Evolutionary conservation across 2,888 invertebrate genomes (phyloP).

Genomic region (Endomychus coccineus): DNA sequence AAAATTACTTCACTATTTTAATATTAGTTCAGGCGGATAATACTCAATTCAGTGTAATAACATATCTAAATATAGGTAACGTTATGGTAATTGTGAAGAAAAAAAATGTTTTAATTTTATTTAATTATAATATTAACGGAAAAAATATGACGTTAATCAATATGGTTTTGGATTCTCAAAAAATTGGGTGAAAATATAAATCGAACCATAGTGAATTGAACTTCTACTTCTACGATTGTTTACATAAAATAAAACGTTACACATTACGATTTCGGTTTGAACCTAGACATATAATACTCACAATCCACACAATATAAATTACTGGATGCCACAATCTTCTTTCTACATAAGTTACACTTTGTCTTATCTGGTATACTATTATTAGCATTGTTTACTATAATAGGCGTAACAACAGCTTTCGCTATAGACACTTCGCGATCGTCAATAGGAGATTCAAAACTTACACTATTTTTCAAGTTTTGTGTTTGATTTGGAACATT

Average conservation of each 20-base stretch:
- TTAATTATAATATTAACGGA: no score
- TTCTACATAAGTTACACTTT: slow-evolving; percentile 80
- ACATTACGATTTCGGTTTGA: slow-evolving; percentile 51
- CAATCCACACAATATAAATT: slow-evolving; percentile 84
- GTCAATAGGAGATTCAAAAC: slow-evolving; percentile 67
- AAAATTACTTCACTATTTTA: no score
- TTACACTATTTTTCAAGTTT: slow-evolving; percentile 60
- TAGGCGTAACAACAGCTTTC: slow-evolving; percentile 39
- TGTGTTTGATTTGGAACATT: slow-evolving; percentile 34
- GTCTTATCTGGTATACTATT: slow-evolving; percentile 48
- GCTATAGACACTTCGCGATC: slow-evolving; percentile 40
- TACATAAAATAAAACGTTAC: slow-evolving; percentile 3
- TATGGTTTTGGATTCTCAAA: no score
- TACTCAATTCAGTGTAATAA: no score
- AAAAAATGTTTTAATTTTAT: no score
- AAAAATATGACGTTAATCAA: no score
- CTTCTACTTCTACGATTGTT: no score
- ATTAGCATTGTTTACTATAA: slow-evolving; percentile 39
- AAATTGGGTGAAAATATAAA: no score
- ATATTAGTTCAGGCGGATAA: no score
- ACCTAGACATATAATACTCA: slow-evolving; percentile 85
- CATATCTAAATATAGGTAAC: no score
- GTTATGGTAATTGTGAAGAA: no score
- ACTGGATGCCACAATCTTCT: slow-evolving; percentile 70
- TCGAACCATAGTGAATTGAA: no score